phyloP scores from a whole-genome alignment of 2,888 invertebrate species.

The Andrena marginata region DNA sequence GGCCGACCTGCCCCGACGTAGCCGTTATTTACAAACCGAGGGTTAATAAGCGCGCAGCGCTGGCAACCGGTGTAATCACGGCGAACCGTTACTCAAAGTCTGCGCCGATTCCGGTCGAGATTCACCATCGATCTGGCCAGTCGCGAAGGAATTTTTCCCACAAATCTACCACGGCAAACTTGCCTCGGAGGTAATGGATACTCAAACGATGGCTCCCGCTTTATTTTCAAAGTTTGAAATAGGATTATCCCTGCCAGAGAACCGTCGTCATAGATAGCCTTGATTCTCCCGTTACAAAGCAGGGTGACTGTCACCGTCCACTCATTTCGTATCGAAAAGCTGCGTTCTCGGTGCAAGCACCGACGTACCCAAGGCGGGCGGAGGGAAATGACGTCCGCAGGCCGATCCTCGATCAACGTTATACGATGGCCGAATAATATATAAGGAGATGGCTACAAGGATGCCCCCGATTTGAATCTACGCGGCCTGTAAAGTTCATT shows the following conservation, averaged over 20 bases:
- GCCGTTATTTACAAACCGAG: constrained; percentile 67
- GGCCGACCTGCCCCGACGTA: constrained; percentile 25
- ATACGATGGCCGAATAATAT: constrained; percentile 37
- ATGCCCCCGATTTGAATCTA: constrained; percentile 75
- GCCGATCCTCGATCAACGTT: constrained; percentile 49
- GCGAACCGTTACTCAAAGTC: constrained; percentile 66
- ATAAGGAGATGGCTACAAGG: constrained; percentile 47
- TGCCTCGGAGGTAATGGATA: background rate
- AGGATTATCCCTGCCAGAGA: constrained; percentile 45
- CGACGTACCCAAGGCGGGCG: background rate
- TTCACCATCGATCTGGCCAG: constrained; percentile 27
- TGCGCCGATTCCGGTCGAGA: constrained; percentile 42
- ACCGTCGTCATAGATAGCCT: constrained; percentile 46
- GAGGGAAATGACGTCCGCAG: background rate
- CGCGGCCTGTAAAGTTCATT: constrained; percentile 78
- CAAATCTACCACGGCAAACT: background rate
- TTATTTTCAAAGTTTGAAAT: constrained; percentile 51
- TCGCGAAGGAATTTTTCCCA: background rate
- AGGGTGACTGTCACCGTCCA: background rate
- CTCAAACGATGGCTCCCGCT: background rate
- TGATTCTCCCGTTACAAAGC: constrained; percentile 47
- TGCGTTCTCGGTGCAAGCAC: background rate
- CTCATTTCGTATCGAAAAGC: background rate
- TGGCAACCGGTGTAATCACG: constrained; percentile 42
- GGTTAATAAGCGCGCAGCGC: constrained; percentile 64